Evolutionary conservation across 2,797 vertebrate species (phyloP).

Genomic region (Adrianichthys oophorus): DNA sequence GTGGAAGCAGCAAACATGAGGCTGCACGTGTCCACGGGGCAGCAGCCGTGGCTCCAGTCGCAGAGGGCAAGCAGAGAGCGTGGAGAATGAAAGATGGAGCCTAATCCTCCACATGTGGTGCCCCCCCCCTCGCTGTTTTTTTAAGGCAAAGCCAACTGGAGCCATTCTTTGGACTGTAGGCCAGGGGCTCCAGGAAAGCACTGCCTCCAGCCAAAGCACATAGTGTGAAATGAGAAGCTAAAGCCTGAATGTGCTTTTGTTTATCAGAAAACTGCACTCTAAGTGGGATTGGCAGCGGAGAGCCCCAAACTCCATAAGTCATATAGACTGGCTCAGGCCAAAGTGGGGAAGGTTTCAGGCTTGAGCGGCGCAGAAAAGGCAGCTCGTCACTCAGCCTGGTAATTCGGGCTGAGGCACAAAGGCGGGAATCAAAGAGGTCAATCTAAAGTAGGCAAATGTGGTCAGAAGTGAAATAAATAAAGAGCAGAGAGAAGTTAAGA

Average conservation of each 20-base stretch:
- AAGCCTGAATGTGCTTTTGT: conserved; percentile 88
- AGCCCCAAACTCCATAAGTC: conserved; percentile 84
- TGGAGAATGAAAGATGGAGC: conserved; percentile 82
- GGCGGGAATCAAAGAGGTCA: conserved; percentile 77
- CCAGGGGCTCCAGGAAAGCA: conserved; percentile 83
- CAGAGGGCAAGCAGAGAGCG: conserved; percentile 76
- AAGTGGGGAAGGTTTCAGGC: conserved; percentile 72
- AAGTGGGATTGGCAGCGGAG: conserved; percentile 83
- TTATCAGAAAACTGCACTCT: conserved; percentile 88
- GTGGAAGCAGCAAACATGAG: conserved; percentile 15
- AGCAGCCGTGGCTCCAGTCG: conserved; percentile 66
- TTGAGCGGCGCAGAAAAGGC: conserved; percentile 63
- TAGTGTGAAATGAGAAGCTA: conserved; percentile 88
- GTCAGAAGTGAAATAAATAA: conserved; percentile 64
- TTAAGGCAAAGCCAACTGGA: conserved; percentile 83
- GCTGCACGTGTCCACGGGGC: conserved; percentile 50
- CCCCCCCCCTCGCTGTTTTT: conserved; percentile 20
- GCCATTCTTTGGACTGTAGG: conserved; percentile 81
- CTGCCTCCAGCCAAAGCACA: conserved; percentile 85
- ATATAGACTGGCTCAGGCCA: conserved; percentile 81
- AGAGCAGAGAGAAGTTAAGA: conserved; percentile 39
- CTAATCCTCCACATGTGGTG: conserved; percentile 86
- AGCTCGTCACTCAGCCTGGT: conserved; percentile 74
- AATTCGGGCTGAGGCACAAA: conserved; percentile 73
- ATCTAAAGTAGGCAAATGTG: conserved; percentile 74